Evolutionary conservation across 2,888 invertebrate genomes (phyloP), one percentile per base, ranked within the genome.

Genomic region (Elaeidobius kamerunicus): DNA sequence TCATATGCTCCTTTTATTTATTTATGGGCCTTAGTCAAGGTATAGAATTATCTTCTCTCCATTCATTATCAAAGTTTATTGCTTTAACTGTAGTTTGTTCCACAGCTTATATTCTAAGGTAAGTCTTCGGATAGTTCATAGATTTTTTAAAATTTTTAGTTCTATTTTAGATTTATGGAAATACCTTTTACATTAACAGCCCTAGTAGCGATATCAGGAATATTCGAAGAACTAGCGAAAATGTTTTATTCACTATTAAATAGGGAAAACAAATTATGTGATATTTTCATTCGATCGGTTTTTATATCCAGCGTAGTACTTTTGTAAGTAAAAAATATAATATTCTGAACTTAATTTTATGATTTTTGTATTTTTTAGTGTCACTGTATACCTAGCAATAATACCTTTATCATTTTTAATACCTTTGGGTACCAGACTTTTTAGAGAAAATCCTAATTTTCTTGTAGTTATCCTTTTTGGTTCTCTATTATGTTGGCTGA

Each of bases 21-120:
- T 68, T 69, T 47, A 65, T 65, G 34, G 60, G 62, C 11, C 51
- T 67, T 27, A 68, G 68, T 67, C 68, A 69, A 55, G 61, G 63
- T 14, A 50, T 67, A 11, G 64, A 65, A 32, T 59, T 59, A 36
- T 58, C 60, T 9, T 57, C 56, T 43, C 51, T 63, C 32, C 34
- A 61, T n/a, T 50, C 53, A 14, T 61, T 63, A 45, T 45, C 63
- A 6, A 63, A 61, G 39, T 66, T 65, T 55, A 57, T 65, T 20
- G 59, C 62, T 35, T 51, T 70, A 35, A 61, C 63, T 42, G 39
- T 62, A 3, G 61, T 68, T 45, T 60, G 67, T 32, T 34, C 55
- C 11, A 55, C 58, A 35, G 58, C 62, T 1, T 62, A 61, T 39
- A 61, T 61, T 41, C 46, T 62, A 17, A 59, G 64, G 65, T 65